phyloP scores from a whole-genome alignment of 2,797 vertebrate species.

The Eleutherodactylus coqui region DNA sequence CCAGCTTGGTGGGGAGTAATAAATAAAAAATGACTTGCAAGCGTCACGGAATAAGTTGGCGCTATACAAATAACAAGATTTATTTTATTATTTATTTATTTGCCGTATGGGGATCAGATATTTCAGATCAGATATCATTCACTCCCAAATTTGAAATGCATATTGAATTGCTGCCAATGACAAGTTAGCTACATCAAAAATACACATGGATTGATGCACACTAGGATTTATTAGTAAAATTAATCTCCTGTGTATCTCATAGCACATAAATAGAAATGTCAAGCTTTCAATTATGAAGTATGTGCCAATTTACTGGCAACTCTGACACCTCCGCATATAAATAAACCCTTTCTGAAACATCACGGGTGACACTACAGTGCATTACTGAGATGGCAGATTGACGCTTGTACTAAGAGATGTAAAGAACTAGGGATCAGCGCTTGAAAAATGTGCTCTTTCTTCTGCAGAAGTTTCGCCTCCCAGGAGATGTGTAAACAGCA shows the following conservation, averaged over 20 bases:
- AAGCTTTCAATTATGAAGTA: background rate
- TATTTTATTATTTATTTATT: too few species aligned
- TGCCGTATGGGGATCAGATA: too few species aligned
- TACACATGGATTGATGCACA: too few species aligned
- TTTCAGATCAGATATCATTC: too few species aligned
- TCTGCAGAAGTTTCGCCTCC: conserved; percentile 6
- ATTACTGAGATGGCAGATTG: conserved; percentile 25
- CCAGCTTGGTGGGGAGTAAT: too few species aligned
- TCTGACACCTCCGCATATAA: conserved; percentile 13
- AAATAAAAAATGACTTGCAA: too few species aligned
- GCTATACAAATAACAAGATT: too few species aligned
- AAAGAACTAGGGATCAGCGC: conserved; percentile 37
- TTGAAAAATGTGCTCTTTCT: conserved; percentile 44
- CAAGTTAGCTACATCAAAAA: background rate
- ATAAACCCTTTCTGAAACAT: conserved; percentile 1
- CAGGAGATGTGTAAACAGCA: conserved; percentile 35
- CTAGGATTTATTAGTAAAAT: background rate
- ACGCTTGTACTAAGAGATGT: conserved; percentile 35
- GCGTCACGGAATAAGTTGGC: too few species aligned
- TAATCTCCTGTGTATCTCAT: background rate
- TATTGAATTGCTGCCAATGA: background rate
- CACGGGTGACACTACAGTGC: background rate
- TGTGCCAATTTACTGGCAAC: background rate
- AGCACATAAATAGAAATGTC: background rate
- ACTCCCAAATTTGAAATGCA: background rate